Evolutionary conservation across 2,797 vertebrate species (phyloP), one percentile per base, ranked within the genome.

Genomic region (Vespertilio murinus): DNA sequence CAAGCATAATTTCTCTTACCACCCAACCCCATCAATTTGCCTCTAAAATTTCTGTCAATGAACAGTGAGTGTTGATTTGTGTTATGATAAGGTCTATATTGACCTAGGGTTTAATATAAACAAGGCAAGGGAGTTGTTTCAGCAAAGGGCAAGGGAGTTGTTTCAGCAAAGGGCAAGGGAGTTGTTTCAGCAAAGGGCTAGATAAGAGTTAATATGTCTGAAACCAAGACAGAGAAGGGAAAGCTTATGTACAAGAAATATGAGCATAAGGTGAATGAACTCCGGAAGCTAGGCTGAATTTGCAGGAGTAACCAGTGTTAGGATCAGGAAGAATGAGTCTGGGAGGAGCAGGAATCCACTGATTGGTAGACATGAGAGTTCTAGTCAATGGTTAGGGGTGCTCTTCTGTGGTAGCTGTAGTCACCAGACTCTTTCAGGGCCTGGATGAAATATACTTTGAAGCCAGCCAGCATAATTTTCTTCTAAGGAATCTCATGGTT

Each of bases 381-480:
- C 73, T 74, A 30, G 38, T 64, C 61, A 74, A 49, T 73, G 47
- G 38, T 88, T 38, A 84, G 14, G 35, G 12, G 35, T 49, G 28
- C 28, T 78, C 25, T 90, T 94, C 16, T 82, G 73, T 59, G 38
- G 64, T 16, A 93, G 85, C 28, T 88, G 14, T 59, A 59, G 38
- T 30, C 92, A 81, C 28, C n/a, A 85, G 75, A 42, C 17, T 88
- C n/a, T 91, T 85, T 92, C 52, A 90, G 42, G 59, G 20, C 20
- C 11, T 91, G 30, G n/a, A 81, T 74, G 86, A 95, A 59, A 73
- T 40, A 81, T 38, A 18, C 69, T 95, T 96, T 82, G 64, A 95
- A 91, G 49, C 28, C 56, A 77, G 25, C 23, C 42, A 93, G 61
- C 9, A 49, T 30, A 52, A 89, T 73, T 82, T 89, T 18, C 22